Conservation (phyloP, 2,797 vertebrate species). For the Karalla daura region DNA sequence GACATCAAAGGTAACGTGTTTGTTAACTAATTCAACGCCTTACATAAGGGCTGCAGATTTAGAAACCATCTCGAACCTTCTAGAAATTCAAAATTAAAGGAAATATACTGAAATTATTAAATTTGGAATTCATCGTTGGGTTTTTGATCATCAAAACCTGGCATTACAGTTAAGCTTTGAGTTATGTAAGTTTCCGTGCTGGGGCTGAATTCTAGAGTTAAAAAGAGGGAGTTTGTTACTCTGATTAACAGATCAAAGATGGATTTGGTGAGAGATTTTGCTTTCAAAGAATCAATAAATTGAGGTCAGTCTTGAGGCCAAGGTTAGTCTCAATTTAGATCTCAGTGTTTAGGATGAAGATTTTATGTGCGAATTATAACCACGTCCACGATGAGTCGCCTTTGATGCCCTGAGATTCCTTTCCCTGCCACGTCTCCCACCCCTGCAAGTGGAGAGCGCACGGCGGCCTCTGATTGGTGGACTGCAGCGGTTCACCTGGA, state of each 20-base stretch:
- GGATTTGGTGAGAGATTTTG: neutral
- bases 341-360: slow-evolving; percentile 16
- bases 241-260: slow-evolving; percentile 1
- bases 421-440: slow-evolving; percentile 50
- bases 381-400: slow-evolving; percentile 3
- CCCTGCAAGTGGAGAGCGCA: slow-evolving; percentile 25
- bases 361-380: slow-evolving; percentile 20
- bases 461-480: slow-evolving; percentile 62
- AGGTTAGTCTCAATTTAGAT: slow-evolving; percentile 13
- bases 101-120: too few relatives aligned
- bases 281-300: slow-evolving; percentile 7
- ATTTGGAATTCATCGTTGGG: too few relatives aligned
- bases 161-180: neutral
- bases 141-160: too few relatives aligned
- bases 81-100: too few relatives aligned
- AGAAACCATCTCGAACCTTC: too few relatives aligned
- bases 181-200: neutral
- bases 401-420: slow-evolving; percentile 42
- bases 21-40: neutral
- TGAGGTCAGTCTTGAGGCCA: neutral
- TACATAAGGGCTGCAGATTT: neutral
- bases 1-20: neutral
- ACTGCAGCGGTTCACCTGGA: slow-evolving; percentile 80
- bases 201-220: neutral
- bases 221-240: neutral